These are phyloP conservation scores for pig (Sus scrofa) DNA, from an alignment of 2,113 vertebrate species.

Conservation along the genomic window T2T-Sscrofa CM000814.6:96266001-96266500, in stretches of 20 bases:
- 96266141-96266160: conserved; percentile 82
- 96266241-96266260: conserved; percentile 18
- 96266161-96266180: conserved; percentile 79
- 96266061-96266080: conserved; percentile 85
- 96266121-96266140: conserved; percentile 76
- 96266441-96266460: not conserved
- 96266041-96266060: conserved; percentile 82
- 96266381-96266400: not conserved
- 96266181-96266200: conserved; percentile 82
- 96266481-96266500: not conserved
- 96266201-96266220: conserved; percentile 81
- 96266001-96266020: conserved; percentile 82
- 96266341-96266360: not conserved
- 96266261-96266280: conserved; percentile 44
- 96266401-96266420: not conserved
- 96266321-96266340: not conserved
- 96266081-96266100: conserved; percentile 80
- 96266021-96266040: conserved; percentile 82
- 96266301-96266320: not conserved
- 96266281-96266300: not conserved
- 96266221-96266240: conserved; percentile 52
- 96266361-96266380: not conserved
- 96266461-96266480: not conserved
- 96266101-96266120: conserved; percentile 80
- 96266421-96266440: not conserved